Evolutionary conservation across 2,888 invertebrate species (phyloP).

Genomic region (Tenthredo notha): DNA sequence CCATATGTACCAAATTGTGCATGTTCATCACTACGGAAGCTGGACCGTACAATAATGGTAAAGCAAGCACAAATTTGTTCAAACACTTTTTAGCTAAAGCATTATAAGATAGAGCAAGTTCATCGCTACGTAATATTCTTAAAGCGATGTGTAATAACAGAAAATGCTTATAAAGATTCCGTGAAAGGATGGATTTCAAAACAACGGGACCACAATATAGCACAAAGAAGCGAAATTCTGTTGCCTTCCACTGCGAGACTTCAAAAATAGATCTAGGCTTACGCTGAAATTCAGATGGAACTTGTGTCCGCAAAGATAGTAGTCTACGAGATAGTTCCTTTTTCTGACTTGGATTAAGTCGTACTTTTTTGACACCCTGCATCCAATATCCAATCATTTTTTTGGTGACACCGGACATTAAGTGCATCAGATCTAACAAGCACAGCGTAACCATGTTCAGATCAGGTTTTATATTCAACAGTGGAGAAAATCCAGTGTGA

Average conservation of each 20-base stretch:
- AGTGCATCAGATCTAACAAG: constrained; percentile 58
- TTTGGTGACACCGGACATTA: constrained; percentile 55
- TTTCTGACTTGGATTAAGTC: constrained; percentile 9
- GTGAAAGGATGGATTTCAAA: background rate
- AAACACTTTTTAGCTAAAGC: constrained; percentile 16
- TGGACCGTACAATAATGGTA: constrained; percentile 24
- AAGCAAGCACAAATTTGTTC: constrained; percentile 11
- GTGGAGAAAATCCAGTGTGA: constrained; percentile 55
- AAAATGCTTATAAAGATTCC: constrained; percentile 4
- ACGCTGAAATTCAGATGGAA: constrained; percentile 24
- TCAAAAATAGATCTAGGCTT: constrained; percentile 1
- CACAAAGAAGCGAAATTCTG: constrained; percentile 21
- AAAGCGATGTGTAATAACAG: constrained; percentile 20
- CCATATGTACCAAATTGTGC: constrained; percentile 21
- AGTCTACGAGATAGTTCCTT: constrained; percentile 21
- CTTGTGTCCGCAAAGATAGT: constrained; percentile 17
- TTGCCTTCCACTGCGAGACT: constrained; percentile 1
- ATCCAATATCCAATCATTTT: constrained; percentile 24
- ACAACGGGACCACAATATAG: constrained; percentile 61
- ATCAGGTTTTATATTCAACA: constrained; percentile 51
- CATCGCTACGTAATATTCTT: background rate
- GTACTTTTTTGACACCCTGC: constrained; percentile 10
- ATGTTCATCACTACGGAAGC: constrained; percentile 27
- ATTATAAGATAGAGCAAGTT: constrained; percentile 13
- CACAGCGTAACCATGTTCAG: constrained; percentile 58